Percentiles rank a stretch among this genome's conserved stretches.
Conservation (phyloP, 1,140 invertebrate species). For the Camponotus floridanus region DNA sequence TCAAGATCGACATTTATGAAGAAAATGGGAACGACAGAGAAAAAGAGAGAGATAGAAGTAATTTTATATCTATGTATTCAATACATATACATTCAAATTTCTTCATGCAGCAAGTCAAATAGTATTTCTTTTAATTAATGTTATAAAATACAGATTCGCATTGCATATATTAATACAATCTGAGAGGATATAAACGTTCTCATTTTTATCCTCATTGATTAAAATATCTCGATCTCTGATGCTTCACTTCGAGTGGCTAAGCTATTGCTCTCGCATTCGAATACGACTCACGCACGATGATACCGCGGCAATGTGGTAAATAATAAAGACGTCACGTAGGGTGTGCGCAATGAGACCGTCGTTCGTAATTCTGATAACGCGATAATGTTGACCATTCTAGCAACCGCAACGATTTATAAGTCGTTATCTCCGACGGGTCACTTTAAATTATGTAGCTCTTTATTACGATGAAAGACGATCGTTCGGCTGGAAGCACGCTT, state of each 20-base stretch:
- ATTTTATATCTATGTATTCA: background rate
- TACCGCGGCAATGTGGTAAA: conserved; percentile 73
- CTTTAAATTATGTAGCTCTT: conserved; percentile 82
- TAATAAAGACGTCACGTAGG: conserved; percentile 74
- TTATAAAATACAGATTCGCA: background rate
- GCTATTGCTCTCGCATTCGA: conserved; percentile 58
- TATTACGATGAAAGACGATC: conserved; percentile 75
- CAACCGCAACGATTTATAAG: conserved; percentile 81
- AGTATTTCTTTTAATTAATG: background rate
- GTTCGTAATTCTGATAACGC: conserved; percentile 81
- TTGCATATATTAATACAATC: background rate
- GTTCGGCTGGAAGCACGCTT: conserved; percentile 22
- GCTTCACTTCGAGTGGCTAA: conserved; percentile 13
- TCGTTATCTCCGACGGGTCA: conserved; percentile 79
- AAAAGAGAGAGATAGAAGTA: no score
- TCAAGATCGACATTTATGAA: background rate
- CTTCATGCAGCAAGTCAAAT: background rate
- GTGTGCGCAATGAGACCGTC: conserved; percentile 46
- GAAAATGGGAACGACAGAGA: background rate
- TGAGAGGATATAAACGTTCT: background rate
- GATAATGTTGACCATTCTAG: conserved; percentile 79
- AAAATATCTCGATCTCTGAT: conserved; percentile 37
- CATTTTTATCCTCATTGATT: background rate
- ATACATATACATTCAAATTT: background rate
- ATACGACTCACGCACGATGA: conserved; percentile 75